A percentile compares a stretch with the other conserved stretches of the same genome.
Evolutionary conservation across 2,888 invertebrate species (phyloP).

Genomic region (Bhutanitis thaidina): DNA sequence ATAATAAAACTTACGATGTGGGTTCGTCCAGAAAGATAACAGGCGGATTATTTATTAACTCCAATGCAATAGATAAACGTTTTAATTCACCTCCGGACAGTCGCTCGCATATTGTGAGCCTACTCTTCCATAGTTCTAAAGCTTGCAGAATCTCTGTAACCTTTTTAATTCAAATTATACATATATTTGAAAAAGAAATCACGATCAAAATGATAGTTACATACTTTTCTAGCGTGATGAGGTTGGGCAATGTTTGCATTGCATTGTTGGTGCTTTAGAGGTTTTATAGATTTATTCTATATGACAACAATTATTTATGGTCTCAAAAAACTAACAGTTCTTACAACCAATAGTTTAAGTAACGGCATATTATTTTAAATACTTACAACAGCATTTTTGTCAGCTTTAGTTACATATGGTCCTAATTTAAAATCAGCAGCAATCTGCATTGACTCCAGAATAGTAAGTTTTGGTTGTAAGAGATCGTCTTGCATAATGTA

Average conservation of each 20-base stretch:
- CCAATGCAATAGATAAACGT: conserved; percentile 86
- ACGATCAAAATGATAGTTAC: too few relatives aligned
- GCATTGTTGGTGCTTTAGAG: too few relatives aligned
- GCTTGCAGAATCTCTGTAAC: conserved; percentile 85
- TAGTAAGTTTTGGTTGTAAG: conserved; percentile 84
- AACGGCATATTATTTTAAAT: too few relatives aligned
- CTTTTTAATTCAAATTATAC: conserved; percentile 53
- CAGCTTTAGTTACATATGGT: conserved; percentile 67
- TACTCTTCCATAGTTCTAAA: conserved; percentile 82
- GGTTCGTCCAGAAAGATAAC: conserved; percentile 90
- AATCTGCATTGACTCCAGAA: conserved; percentile 86
- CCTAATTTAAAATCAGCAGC: conserved; percentile 87
- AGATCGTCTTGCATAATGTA: conserved; percentile 90
- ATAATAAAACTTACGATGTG: conserved; percentile 81
- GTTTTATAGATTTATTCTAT: too few relatives aligned
- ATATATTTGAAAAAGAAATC: too few relatives aligned
- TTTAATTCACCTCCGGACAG: conserved; percentile 89
- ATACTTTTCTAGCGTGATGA: too few relatives aligned
- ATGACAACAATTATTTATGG: too few relatives aligned
- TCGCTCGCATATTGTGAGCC: conserved; percentile 80
- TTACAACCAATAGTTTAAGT: too few relatives aligned
- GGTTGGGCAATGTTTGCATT: too few relatives aligned
- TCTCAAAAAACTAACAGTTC: too few relatives aligned
- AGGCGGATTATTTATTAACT: conserved; percentile 89
- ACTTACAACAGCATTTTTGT: conserved; percentile 53